Evolutionary conservation across 1,140 invertebrate genomes (phyloP), one percentile per base, ranked within the genome.

Genomic region (Drosophila suzukii): DNA sequence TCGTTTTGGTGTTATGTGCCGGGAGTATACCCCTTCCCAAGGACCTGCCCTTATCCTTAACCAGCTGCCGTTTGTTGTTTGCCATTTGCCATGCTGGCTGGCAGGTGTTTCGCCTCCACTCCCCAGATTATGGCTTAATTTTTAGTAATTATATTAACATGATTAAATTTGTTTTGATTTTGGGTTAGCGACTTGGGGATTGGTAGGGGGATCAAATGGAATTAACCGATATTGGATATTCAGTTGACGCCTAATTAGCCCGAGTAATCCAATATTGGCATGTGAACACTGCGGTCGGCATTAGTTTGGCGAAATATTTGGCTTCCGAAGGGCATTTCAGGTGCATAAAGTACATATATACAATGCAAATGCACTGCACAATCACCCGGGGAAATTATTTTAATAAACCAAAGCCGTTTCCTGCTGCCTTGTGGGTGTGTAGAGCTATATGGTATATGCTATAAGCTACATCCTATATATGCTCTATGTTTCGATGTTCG

Each of bases 61-160:
- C 55, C 70, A 34, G 27, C 30, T 51, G 49, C 13, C 49, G 49
- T 17, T 62, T 62, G 60, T 60, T 62, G 44, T 39, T 71, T 72
- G 66, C 67, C 67, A 34, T 71, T 72, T 72, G 66, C 36, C 68
- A 27, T 27, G 24, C 13, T 56, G 53, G 66, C 54, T 53, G 70
- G 61, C 77, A 80, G 77, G 77, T 80, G 76, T 68, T 80, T 72
- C 8, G 49, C 71, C 36, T 15, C n/a, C 8, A 15, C 53, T 53
- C 24, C 46, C 43, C 60, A 12, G 81, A 84, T 89, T 90, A 85
- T 77, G 81, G 86, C 85, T 89, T 89, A 89, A 89, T 89, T 89
- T 88, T 76, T 89, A 79, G 85, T 89, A 90, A 89, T 89, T 89
- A 90, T 85, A 85, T 90, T 85, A 90, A 90, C 85, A 90, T 89